A percentile compares a stretch with the other conserved stretches of the same genome.
phyloP scores from a whole-genome alignment of 2,113 vertebrate species.

The Spheniscus mendiculus region DNA sequence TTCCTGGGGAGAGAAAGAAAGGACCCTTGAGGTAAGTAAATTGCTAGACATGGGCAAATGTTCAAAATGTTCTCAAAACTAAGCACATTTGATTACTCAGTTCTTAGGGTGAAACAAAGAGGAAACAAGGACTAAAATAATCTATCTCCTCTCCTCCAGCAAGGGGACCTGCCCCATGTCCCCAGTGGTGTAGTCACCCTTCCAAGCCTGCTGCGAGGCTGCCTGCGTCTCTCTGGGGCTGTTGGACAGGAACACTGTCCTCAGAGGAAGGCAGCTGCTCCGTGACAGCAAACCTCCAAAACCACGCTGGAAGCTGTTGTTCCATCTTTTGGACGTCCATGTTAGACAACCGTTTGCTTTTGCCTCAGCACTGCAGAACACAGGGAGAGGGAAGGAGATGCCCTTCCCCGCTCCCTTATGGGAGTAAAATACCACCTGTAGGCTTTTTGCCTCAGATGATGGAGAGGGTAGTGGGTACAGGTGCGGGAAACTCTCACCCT shows the following conservation, averaged over 20 bases:
- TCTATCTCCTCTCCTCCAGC: not conserved
- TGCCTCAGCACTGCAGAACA: not conserved
- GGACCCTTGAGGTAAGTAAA: not conserved
- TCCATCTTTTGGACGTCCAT: not conserved
- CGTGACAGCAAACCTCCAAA: not conserved
- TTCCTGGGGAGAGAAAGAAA: not conserved
- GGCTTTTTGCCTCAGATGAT: not conserved
- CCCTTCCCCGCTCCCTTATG: not conserved
- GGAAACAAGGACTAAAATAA: not conserved
- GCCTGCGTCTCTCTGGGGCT: not conserved
- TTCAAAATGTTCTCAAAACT: not conserved
- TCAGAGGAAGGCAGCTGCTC: not conserved
- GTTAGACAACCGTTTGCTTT: not conserved
- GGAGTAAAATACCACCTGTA: not conserved
- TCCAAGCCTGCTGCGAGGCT: not conserved
- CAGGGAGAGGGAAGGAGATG: accelerated
- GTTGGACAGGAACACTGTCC: not conserved
- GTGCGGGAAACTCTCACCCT: not conserved
- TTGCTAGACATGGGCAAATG: not conserved
- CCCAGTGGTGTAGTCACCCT: not conserved
- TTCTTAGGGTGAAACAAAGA: not conserved
- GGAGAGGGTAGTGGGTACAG: too few species aligned
- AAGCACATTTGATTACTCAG: not conserved
- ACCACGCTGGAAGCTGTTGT: not conserved
- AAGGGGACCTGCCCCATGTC: not conserved